Base-by-base conservation (phyloP, 2,113 vertebrate genomes). In the Atractosteus spatula region DNA sequence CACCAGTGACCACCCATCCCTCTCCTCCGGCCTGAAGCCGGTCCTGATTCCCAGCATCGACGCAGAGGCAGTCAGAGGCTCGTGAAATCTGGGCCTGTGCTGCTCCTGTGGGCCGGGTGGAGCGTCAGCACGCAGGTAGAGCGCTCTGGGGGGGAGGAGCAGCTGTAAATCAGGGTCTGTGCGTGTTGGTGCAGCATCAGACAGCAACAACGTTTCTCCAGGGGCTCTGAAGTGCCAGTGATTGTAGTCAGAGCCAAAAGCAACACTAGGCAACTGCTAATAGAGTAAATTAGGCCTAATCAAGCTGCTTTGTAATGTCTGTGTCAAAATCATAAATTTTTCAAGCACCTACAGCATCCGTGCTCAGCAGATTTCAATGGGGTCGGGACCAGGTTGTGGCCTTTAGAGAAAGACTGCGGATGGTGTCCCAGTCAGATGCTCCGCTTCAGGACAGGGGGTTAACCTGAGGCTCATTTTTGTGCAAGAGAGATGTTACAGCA, bases 261-360 rank as follows among this genome's bases (percentile, higher is more conserved):
- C 74, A 65, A 76, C 78, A 76, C 77, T 41, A 10, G 10, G 47
- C 47, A 10, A 51, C 5, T 10, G 47, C 5, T 51, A 57, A 69
- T 47, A 75, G 65, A 64, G 67, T 1, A 45, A 76, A 66, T 83
- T 80, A 87, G 78, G 74, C 79, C 70, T 72, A 66, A 71, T 74
- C 76, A 78, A 68, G 17, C 65, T 72, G 47, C 71, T 55, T 59
- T 43, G 12, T 55, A 51, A 51, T 51, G 47, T 51, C 10, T 51
- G 5, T 51, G 47, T 51, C 47, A 51, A 51, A 51, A 51, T 51
- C 5, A 5, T 7, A 51, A 51, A 51, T 51, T 51, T 51, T 51
- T 10, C 10, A 51, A 5, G 47, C 10, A 5, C 47, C 47, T 7
- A 51, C 47, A 5, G 10, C 5, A 10, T 51, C 47, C 10, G 47